These are phyloP conservation scores for Seladonia tumulorum DNA, from an alignment of 2,888 invertebrate genomes.

Conservation along the genomic window DNA sequence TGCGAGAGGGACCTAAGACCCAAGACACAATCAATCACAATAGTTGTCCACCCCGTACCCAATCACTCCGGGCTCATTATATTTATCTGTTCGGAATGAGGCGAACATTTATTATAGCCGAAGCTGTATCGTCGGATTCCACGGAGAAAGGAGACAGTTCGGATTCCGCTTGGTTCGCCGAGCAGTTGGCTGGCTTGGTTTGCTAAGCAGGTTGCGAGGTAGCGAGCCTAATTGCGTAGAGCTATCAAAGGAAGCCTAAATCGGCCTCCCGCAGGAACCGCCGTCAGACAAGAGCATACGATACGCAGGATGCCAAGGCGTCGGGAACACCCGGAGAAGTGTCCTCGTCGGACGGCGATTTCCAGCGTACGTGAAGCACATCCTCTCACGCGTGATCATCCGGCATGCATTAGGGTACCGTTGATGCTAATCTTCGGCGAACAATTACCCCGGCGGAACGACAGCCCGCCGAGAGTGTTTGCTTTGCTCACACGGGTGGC, in stretches of 20 bases:
- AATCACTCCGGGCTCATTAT: slow-evolving; percentile 3
- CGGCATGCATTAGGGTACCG: slow-evolving; percentile 26
- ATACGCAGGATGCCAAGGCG: slow-evolving; percentile 4
- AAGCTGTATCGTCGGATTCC: background rate
- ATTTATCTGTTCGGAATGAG: background rate
- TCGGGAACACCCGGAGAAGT: slow-evolving; percentile 21
- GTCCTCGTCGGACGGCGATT: slow-evolving; percentile 34
- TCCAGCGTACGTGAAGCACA: slow-evolving; percentile 16
- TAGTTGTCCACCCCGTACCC: slow-evolving; percentile 11
- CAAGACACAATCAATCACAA: slow-evolving; percentile 1
- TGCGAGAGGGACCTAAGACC: slow-evolving; percentile 2
- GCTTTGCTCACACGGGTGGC: slow-evolving; percentile 17
- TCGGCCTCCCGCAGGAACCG: slow-evolving; percentile 3
- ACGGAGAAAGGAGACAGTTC: background rate
- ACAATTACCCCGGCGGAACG: slow-evolving; percentile 48
- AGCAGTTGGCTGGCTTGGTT: background rate
- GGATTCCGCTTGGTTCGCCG: background rate
- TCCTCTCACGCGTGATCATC: slow-evolving; percentile 20
- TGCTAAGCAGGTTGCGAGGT: background rate
- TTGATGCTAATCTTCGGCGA: slow-evolving; percentile 51
- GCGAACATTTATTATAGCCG: background rate
- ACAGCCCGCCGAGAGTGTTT: slow-evolving; percentile 28
- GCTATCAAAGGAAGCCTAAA: slow-evolving; percentile 8
- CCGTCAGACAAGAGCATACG: background rate
- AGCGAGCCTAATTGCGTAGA: slow-evolving; percentile 11